phyloP scores from a whole-genome alignment of 2,797 vertebrate species.

The Eospalax fontanierii region DNA sequence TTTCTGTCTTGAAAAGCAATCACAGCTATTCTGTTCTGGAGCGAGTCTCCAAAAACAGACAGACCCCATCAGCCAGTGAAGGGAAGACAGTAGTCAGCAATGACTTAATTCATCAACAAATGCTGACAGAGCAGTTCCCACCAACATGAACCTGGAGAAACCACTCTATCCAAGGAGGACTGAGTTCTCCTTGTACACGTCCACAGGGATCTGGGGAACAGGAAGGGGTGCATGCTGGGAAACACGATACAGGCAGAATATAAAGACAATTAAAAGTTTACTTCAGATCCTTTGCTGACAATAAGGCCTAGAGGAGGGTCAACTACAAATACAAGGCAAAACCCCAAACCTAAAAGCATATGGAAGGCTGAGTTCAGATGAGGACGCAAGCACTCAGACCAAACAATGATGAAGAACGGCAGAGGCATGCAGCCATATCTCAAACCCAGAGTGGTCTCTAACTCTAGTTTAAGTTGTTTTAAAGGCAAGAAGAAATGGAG shows the following conservation, averaged over 20 bases:
- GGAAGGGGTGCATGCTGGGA: neutral
- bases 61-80: neutral
- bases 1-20: conserved; percentile 67
- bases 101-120: neutral
- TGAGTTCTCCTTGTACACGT: neutral
- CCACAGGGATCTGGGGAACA: neutral
- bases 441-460: neutral
- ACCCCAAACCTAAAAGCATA: neutral
- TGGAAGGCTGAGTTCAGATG: neutral
- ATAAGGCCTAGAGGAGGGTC: neutral
- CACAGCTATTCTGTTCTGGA: conserved; percentile 10
- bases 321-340: neutral
- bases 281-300: neutral
- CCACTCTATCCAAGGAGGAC: neutral
- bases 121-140: neutral
- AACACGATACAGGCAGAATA: neutral
- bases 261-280: neutral
- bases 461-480: neutral
- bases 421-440: rapidly evolving
- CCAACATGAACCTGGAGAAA: neutral
- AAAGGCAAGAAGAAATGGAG: neutral
- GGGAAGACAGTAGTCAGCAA: neutral
- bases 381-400: neutral
- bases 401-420: neutral
- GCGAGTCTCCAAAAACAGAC: conserved; percentile 25